These are phyloP conservation scores for Leptonema lineaticorne DNA, from an alignment of 1,140 invertebrate genomes.

Conservation along the genomic window DNA sequence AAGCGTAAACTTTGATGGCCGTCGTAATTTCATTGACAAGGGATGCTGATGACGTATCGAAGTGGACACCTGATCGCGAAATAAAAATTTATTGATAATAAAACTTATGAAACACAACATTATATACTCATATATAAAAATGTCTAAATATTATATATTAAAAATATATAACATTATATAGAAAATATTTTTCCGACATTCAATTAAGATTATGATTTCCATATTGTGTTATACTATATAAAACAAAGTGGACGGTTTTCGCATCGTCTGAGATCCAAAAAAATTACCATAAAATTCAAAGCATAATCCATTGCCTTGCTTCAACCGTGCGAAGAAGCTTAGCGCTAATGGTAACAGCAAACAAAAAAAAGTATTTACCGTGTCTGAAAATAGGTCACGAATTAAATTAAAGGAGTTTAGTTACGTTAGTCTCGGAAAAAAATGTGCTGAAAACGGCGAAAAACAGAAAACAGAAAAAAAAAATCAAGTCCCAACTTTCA, in stretches of 20 bases:
- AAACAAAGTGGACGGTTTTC: too few species aligned
- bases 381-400: background rate
- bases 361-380: background rate
- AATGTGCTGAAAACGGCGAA: background rate
- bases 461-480: background rate
- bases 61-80: constrained; percentile 75
- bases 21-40: constrained; percentile 84
- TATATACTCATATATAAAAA: background rate
- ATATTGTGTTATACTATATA: background rate
- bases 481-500: background rate
- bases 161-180: background rate
- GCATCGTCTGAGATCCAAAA: too few species aligned
- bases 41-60: constrained; percentile 80
- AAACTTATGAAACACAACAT: background rate
- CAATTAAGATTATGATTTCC: background rate
- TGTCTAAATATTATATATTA: background rate
- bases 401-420: background rate
- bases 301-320: background rate
- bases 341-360: background rate
- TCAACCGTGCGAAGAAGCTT: background rate
- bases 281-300: background rate
- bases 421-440: background rate
- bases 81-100: background rate
- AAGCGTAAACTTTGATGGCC: constrained; percentile 86
- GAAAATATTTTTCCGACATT: background rate